Evolutionary conservation across 2,888 invertebrate genomes (phyloP).

Genomic region (Limnephilus marmoratus): DNA sequence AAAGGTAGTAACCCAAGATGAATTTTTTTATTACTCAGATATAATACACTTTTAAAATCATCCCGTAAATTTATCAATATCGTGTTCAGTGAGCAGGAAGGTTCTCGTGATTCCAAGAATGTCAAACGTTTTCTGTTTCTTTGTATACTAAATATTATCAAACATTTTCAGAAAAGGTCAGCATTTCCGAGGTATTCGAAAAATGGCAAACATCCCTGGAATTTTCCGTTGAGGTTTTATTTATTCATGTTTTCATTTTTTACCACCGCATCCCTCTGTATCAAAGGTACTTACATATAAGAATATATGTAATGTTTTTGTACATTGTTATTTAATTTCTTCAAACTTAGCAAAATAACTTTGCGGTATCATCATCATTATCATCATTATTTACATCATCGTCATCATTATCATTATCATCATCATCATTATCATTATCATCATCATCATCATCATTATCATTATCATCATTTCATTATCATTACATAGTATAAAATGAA

Average conservation of each 20-base stretch:
- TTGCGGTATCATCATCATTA: no score
- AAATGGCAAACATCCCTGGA: neutral
- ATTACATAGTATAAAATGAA: no score
- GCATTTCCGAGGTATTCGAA: neutral
- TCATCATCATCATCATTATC: no score
- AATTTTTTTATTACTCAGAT: neutral
- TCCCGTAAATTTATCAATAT: neutral
- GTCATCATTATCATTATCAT: no score
- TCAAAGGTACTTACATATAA: no score
- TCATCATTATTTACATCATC: no score
- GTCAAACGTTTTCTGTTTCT: neutral
- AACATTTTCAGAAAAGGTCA: neutral
- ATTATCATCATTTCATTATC: no score
- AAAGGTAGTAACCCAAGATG: neutral
- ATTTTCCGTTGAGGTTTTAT: neutral
- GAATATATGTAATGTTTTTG: no score
- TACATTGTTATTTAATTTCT: no score
- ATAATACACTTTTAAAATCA: neutral
- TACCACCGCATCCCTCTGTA: no score
- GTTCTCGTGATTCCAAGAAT: neutral
- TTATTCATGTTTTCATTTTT: neutral
- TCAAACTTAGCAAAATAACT: no score
- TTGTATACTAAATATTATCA: neutral
- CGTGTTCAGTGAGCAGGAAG: neutral
- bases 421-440: no score